phyloP scores from a whole-genome alignment of 2,113 vertebrate genomes.

The Drymodes brunneopygia region DNA sequence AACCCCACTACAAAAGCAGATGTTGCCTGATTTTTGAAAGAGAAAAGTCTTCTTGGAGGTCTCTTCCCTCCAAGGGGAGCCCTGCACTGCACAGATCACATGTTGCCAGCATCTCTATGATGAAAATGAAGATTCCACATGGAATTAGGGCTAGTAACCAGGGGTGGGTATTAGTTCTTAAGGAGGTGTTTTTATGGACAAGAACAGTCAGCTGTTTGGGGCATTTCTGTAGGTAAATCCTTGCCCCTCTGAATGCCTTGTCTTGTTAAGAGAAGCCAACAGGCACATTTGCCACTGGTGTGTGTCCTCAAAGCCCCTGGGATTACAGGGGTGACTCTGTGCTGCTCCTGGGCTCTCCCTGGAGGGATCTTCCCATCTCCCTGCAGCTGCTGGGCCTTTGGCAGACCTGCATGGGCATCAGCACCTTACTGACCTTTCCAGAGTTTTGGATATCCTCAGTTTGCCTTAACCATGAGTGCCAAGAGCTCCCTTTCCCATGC shows the following conservation, averaged over 20 bases:
- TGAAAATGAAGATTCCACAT: neutral
- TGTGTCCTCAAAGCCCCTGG: neutral
- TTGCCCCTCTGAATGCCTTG: neutral
- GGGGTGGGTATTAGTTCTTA: neutral
- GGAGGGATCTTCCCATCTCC: neutral
- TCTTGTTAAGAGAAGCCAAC: neutral
- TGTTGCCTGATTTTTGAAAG: neutral
- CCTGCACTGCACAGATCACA: neutral
- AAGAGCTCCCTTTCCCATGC: neutral
- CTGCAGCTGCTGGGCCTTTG: neutral
- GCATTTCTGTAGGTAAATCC: neutral
- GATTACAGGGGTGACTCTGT: neutral
- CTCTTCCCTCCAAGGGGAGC: neutral
- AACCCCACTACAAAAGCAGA: neutral
- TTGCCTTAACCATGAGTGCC: neutral
- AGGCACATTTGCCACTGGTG: neutral
- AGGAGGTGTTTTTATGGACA: neutral
- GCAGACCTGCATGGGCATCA: neutral
- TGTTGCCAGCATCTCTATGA: accelerated
- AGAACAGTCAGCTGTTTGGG: neutral
- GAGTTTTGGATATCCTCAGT: neutral
- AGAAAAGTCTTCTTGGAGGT: neutral
- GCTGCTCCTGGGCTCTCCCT: neutral
- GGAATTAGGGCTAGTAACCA: neutral
- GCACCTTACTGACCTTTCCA: neutral